Percentiles rank a stretch among this genome's conserved stretches.
These are phyloP conservation scores for Plumapathes pennacea DNA, from an alignment of 92 coral and sea anemone species.

Conservation along the genomic window DNA sequence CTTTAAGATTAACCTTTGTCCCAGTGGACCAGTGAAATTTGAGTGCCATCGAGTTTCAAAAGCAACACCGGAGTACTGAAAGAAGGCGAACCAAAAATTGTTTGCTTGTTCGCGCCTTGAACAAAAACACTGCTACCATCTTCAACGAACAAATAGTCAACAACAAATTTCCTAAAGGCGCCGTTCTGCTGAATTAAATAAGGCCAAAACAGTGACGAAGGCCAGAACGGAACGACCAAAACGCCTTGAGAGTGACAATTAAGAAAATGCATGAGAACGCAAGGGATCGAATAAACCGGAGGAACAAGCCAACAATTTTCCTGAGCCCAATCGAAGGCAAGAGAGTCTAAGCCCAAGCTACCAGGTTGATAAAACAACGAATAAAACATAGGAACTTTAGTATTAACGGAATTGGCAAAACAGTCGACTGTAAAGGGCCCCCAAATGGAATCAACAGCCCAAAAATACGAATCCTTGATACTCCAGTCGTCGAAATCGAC, in stretches of 20 bases:
- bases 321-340: conserved; percentile 20
- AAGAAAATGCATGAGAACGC: conserved; percentile 6
- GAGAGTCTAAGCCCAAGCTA: conserved; percentile 40
- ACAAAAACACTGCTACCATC: conserved; percentile 54
- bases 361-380: conserved; percentile 42
- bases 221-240: conserved; percentile 41
- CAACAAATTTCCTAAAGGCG: conserved; percentile 14
- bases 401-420: conserved; percentile 33
- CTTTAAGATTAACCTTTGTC: conserved; percentile 2
- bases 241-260: conserved; percentile 14
- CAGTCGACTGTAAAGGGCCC: conserved; percentile 42
- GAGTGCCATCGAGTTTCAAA: conserved; percentile 5
- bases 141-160: conserved; percentile 37
- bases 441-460: conserved; percentile 19
- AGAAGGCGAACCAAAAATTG: conserved; percentile 50
- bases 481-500: conserved; percentile 52
- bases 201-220: conserved; percentile 37
- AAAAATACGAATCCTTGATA: conserved; percentile 44
- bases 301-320: conserved; percentile 63
- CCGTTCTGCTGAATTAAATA: conserved; percentile 28
- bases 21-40: conserved; percentile 11
- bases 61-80: conserved; percentile 47
- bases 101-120: conserved; percentile 53
- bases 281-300: conserved; percentile 9
- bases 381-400: conserved; percentile 26